phyloP scores from a whole-genome alignment of 1,140 invertebrate genomes.

The Achroia grisella region DNA sequence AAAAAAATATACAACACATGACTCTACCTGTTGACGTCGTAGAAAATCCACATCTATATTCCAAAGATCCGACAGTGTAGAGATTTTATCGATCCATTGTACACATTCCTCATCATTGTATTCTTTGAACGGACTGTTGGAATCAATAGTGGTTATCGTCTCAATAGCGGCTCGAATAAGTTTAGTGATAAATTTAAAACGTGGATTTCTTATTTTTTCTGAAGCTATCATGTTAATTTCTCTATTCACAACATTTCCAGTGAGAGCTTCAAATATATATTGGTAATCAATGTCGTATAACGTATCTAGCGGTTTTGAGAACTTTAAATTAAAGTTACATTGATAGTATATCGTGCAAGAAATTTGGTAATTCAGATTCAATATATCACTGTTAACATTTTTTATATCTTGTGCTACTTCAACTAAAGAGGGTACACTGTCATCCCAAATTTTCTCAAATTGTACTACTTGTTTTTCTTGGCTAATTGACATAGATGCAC shows the following conservation, averaged over 20 bases:
- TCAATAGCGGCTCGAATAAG: constrained; percentile 79
- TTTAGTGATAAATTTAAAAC: constrained; percentile 78
- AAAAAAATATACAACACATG: no score
- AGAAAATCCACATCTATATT: constrained; percentile 84
- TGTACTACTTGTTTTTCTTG: constrained; percentile 70
- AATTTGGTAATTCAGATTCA: constrained; percentile 87
- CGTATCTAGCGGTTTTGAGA: constrained; percentile 80
- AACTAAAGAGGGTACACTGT: constrained; percentile 79
- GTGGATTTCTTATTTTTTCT: constrained; percentile 70
- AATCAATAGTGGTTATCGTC: constrained; percentile 67
- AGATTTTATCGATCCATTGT: constrained; percentile 81
- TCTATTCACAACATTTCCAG: constrained; percentile 33
- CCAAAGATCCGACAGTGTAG: constrained; percentile 85
- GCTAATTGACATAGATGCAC: constrained; percentile 60
- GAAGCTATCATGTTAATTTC: constrained; percentile 44
- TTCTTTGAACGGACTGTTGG: constrained; percentile 24
- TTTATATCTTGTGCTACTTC: constrained; percentile 85
- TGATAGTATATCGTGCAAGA: constrained; percentile 85
- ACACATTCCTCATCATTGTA: constrained; percentile 76
- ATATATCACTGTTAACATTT: constrained; percentile 81
- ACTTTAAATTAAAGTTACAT: constrained; percentile 84
- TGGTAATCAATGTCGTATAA: constrained; percentile 81
- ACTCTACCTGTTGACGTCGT: constrained; percentile 79
- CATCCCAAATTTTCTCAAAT: constrained; percentile 82
- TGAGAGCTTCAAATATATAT: constrained; percentile 51